phyloP scores from a whole-genome alignment of 1,140 invertebrate genomes.

The Caenorhabditis remanei region DNA sequence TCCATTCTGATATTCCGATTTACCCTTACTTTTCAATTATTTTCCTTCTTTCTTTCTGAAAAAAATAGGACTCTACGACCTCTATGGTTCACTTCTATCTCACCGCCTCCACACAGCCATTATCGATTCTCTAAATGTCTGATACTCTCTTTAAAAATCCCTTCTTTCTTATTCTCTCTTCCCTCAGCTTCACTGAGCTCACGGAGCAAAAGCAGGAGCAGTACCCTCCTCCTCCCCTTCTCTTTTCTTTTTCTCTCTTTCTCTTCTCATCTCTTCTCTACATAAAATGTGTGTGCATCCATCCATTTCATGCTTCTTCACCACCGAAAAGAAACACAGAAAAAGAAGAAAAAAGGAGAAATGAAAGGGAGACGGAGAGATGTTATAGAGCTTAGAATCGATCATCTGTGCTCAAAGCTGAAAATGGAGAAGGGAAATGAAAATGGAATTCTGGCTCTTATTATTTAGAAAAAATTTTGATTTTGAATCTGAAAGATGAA shows the following conservation, averaged over 20 bases:
- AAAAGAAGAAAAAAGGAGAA: background rate
- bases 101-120: background rate
- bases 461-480: too few species aligned
- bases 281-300: conserved; percentile 31
- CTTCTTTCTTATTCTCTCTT: background rate
- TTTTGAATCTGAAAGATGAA: too few species aligned
- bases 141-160: background rate
- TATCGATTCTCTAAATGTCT: conserved; percentile 32
- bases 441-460: background rate
- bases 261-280: conserved; percentile 13
- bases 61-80: too few species aligned
- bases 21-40: too few species aligned
- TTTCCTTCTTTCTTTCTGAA: background rate
- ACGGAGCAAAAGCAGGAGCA: conserved; percentile 6
- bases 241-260: conserved; percentile 11
- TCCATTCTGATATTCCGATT: too few species aligned
- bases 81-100: conserved; percentile 20
- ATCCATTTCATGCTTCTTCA: conserved; percentile 48
- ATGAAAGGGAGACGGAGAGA: conserved; percentile 26
- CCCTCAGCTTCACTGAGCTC: conserved; percentile 49
- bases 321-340: conserved; percentile 32
- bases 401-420: conserved; percentile 32
- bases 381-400: conserved; percentile 30
- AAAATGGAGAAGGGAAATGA: conserved; percentile 8
- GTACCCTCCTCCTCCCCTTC: background rate